Conservation (phyloP, 2,888 invertebrate species). For the Eristalis intricaria region DNA sequence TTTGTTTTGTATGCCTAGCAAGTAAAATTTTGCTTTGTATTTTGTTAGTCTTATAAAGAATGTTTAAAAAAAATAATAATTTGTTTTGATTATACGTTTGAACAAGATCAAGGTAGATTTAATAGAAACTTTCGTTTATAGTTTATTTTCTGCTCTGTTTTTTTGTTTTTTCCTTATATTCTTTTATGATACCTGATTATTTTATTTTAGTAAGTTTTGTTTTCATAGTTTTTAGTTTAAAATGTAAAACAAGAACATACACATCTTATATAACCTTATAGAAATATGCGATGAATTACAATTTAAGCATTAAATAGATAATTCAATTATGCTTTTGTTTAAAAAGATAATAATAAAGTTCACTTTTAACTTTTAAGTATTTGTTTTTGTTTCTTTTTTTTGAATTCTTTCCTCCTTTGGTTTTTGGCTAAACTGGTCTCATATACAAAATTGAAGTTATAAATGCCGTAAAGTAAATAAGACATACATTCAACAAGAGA, state of each 20-base stretch:
- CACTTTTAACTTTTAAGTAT: neutral
- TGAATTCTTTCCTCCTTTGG: neutral
- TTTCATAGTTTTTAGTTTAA: slow-evolving; percentile 13
- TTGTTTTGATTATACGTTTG: slow-evolving; percentile 34
- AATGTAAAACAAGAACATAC: slow-evolving; percentile 49
- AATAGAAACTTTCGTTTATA: slow-evolving; percentile 68
- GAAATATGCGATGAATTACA: slow-evolving; percentile 71
- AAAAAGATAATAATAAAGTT: slow-evolving; percentile 56
- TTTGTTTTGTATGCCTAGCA: slow-evolving; percentile 61
- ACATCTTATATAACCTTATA: slow-evolving; percentile 63
- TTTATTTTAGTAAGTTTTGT: slow-evolving; percentile 52
- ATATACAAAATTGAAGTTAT: slow-evolving; percentile 39
- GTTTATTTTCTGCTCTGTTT: slow-evolving; percentile 32
- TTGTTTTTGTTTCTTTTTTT: neutral
- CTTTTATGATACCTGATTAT: slow-evolving; percentile 54
- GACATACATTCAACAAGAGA: slow-evolving; percentile 47
- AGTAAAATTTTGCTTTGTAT: slow-evolving; percentile 46
- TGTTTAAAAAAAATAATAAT: slow-evolving; percentile 7
- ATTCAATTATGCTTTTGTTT: slow-evolving; percentile 43
- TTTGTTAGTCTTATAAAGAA: neutral
- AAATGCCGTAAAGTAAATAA: slow-evolving; percentile 33
- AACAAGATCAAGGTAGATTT: slow-evolving; percentile 65
- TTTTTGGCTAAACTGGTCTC: slow-evolving; percentile 55
- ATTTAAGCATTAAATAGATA: slow-evolving; percentile 67
- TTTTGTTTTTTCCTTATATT: slow-evolving; percentile 27